Percentiles rank a stretch among this genome's conserved stretches.
phyloP scores from a whole-genome alignment of 2,113 vertebrate genomes.

The Gasterosteus aculeatus region DNA sequence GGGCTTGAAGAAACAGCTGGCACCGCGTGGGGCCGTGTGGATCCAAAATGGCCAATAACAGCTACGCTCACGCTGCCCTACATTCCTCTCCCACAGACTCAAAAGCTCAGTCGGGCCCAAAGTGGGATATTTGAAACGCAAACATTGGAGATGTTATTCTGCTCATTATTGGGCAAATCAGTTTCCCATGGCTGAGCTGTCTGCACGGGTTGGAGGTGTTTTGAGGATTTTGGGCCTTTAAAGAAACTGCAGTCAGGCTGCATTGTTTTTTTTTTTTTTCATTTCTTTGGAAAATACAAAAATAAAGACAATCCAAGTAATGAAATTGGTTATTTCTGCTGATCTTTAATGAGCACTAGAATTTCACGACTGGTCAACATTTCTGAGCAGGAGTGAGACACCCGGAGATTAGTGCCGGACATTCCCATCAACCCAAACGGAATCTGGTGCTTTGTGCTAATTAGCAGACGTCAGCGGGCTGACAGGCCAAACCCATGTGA shows the following conservation, averaged over 20 bases:
- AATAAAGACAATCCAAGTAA: neutral
- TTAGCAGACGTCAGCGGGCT: neutral
- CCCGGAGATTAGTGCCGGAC: neutral
- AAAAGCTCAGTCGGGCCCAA: constrained; percentile 34
- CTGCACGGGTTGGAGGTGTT: constrained; percentile 5
- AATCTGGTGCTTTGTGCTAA: neutral
- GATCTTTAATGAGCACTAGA: neutral
- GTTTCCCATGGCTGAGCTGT: constrained; percentile 50
- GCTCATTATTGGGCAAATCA: constrained; percentile 27
- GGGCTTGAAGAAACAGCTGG: constrained; percentile 75
- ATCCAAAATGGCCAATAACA: constrained; percentile 67
- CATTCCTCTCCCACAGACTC: constrained; percentile 72
- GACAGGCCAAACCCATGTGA: neutral
- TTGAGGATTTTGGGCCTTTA: constrained; percentile 13
- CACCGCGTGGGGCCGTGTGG: constrained; percentile 62
- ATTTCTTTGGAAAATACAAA: neutral
- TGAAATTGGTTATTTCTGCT: neutral
- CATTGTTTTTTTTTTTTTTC: neutral
- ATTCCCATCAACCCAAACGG: neutral
- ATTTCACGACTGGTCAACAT: neutral
- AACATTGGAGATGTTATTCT: constrained; percentile 63
- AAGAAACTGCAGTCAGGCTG: neutral
- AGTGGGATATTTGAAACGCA: constrained; percentile 62
- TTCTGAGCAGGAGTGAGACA: no score
- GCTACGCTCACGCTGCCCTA: constrained; percentile 29